A percentile compares a stretch with the other conserved stretches of the same genome.
phyloP scores from a whole-genome alignment of 2,888 invertebrate species.

The Limnephilus rhombicus region DNA sequence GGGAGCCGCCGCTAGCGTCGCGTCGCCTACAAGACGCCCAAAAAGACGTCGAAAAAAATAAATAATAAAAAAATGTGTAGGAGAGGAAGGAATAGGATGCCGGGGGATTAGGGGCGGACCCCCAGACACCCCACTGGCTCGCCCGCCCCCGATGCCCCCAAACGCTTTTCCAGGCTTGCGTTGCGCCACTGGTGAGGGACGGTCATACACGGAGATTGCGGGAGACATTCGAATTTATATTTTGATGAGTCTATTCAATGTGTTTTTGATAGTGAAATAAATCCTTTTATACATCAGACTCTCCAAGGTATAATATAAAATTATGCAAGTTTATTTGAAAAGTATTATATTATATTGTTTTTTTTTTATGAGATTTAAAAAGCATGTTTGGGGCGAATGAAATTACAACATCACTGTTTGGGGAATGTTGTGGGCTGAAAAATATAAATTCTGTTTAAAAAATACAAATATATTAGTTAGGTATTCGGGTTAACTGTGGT shows the following conservation, averaged over 20 bases:
- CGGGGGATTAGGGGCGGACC: slow-evolving; percentile 52
- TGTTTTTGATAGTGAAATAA: not conserved
- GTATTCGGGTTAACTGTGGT: no score
- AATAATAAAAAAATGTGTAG: slow-evolving; percentile 59
- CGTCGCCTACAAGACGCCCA: slow-evolving; percentile 65
- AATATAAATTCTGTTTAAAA: no score
- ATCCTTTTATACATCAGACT: no score
- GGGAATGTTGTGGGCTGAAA: no score
- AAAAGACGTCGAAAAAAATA: slow-evolving; percentile 65
- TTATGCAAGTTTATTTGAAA: no score
- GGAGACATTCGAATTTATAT: not conserved
- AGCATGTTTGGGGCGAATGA: no score
- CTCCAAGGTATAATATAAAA: no score
- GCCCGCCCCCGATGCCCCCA: slow-evolving; percentile 1
- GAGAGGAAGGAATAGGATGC: slow-evolving; percentile 54
- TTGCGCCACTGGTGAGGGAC: slow-evolving; percentile 43
- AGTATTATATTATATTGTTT: no score
- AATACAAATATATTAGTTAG: no score
- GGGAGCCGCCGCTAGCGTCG: slow-evolving; percentile 42
- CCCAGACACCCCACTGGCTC: not conserved
- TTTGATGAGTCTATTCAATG: not conserved
- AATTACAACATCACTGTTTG: no score
- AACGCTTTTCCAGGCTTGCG: slow-evolving; percentile 40
- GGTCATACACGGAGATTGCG: not conserved
- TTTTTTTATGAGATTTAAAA: no score